These are phyloP conservation scores for Corythornis leucogaster DNA, from an alignment of 2,797 vertebrate genomes.

Conservation along the genomic window DNA sequence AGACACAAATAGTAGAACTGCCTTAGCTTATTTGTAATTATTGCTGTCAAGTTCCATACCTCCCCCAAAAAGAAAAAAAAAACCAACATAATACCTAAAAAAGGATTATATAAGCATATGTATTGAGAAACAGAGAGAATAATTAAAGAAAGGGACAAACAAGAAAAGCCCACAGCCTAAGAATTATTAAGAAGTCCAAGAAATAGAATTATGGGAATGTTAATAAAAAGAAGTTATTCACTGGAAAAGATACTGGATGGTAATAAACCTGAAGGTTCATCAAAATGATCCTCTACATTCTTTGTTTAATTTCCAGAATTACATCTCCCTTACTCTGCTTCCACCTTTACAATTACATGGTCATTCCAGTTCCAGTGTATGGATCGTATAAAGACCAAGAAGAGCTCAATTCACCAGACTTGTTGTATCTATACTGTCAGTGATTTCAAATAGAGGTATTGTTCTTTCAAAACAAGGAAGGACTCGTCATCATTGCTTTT, in stretches of 20 bases:
- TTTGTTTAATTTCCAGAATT: neutral
- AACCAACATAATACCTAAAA: neutral
- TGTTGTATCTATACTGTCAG: neutral
- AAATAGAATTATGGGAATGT: neutral
- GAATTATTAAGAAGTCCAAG: neutral
- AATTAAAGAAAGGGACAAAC: neutral
- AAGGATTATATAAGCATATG: neutral
- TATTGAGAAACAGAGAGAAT: neutral
- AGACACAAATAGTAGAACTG: neutral
- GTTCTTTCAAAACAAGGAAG: neutral
- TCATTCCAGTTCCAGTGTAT: neutral
- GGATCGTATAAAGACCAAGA: neutral
- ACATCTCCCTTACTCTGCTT: neutral
- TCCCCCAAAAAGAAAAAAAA: neutral
- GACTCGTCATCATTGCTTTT: neutral
- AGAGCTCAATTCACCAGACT: neutral
- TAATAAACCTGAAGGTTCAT: neutral
- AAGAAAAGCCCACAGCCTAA: neutral
- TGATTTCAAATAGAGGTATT: neutral
- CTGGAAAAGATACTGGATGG: neutral
- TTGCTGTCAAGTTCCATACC: neutral
- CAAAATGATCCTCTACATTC: neutral
- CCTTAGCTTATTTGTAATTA: neutral
- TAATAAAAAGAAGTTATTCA: neutral
- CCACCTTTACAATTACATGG: neutral